Percentiles rank a stretch among this genome's conserved stretches.
These are phyloP conservation scores for Rhopalosiphum nymphaeae DNA, from an alignment of 2,888 invertebrate species.

Conservation along the genomic window DNA sequence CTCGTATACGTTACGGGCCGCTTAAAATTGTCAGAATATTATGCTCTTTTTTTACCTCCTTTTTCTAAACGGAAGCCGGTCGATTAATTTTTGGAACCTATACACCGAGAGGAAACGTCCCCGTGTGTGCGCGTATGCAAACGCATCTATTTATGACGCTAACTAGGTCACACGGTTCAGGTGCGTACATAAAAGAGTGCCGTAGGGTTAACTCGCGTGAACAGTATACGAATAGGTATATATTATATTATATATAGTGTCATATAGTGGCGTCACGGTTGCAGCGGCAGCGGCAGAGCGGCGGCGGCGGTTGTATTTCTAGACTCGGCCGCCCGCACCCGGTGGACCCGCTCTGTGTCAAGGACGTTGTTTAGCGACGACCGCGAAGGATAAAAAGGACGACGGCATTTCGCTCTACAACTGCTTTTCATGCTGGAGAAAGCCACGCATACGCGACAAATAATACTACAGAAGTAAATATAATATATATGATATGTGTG, in stretches of 20 bases:
- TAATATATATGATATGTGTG: neutral
- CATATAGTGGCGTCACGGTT: slow-evolving; percentile 49
- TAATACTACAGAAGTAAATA: neutral
- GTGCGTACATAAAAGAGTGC: slow-evolving; percentile 40
- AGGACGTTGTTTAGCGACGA: slow-evolving; percentile 50
- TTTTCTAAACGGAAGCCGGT: neutral
- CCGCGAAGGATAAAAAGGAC: slow-evolving; percentile 51
- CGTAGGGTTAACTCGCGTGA: slow-evolving; percentile 38
- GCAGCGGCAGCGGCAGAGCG: neutral
- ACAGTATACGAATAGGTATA: neutral
- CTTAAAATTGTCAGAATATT: neutral
- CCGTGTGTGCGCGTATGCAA: neutral
- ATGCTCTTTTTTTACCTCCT: neutral
- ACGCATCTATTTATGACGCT: slow-evolving; percentile 35
- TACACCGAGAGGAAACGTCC: neutral
- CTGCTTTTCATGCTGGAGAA: slow-evolving; percentile 3
- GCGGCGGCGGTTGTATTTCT: slow-evolving; percentile 51
- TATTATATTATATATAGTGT: neutral
- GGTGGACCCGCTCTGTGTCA: slow-evolving; percentile 62
- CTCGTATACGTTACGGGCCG: neutral
- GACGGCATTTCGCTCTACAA: neutral
- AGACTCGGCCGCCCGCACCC: slow-evolving; percentile 63
- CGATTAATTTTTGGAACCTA: slow-evolving; percentile 15
- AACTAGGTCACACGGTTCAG: slow-evolving; percentile 53
- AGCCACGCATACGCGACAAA: neutral